These are phyloP conservation scores for Orycteropus afer DNA, from an alignment of 2,113 vertebrate genomes.

Conservation along the genomic window DNA sequence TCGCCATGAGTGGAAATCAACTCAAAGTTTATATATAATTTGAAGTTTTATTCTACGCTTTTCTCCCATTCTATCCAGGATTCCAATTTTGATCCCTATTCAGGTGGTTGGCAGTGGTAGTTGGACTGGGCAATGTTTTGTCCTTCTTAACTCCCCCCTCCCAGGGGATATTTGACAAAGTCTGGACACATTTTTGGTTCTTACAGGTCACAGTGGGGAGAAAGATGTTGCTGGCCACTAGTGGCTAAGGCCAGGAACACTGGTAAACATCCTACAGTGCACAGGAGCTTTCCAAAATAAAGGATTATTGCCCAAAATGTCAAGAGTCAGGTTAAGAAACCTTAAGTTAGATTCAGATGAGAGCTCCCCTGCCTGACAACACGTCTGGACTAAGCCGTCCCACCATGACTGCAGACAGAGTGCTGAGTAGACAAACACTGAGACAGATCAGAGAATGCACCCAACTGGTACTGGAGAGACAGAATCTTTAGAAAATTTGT, in stretches of 20 bases:
- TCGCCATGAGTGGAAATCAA: no score
- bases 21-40: no score
- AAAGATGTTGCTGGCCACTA: neutral
- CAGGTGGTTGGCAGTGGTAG: no score
- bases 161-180: neutral
- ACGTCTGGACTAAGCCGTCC: neutral
- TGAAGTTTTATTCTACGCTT: no score
- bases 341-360: neutral
- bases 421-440: neutral
- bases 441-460: neutral
- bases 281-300: neutral
- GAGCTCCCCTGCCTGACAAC: neutral
- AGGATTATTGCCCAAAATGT: neutral
- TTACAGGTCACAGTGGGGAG: neutral
- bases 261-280: neutral
- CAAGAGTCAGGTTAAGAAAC: neutral
- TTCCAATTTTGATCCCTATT: no score
- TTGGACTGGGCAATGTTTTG: neutral
- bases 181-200: neutral
- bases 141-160: rapidly evolving
- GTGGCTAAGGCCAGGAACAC: neutral
- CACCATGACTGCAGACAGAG: neutral
- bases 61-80: no score
- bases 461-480: neutral
- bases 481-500: neutral